phyloP scores from a whole-genome alignment of 2,888 invertebrate genomes.

The Slavum lentiscoides region DNA sequence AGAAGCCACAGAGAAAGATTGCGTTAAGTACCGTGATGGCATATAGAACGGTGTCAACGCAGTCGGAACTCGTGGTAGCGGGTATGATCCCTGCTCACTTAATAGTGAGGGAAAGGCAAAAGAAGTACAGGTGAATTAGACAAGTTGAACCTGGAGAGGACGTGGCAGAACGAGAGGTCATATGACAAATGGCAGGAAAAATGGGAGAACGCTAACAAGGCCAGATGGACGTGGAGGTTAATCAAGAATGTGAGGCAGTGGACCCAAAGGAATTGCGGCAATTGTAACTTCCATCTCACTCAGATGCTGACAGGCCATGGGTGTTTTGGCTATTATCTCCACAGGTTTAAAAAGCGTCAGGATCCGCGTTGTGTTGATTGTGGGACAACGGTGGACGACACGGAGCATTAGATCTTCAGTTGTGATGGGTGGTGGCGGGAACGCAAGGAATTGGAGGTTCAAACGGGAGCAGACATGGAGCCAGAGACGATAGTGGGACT shows the following conservation, averaged over 20 bases:
- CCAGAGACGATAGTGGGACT: too few species aligned
- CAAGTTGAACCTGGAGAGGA: background rate
- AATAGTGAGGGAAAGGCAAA: too few species aligned
- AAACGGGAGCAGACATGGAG: too few species aligned
- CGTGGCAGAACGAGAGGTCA: background rate
- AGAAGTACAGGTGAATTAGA: too few species aligned
- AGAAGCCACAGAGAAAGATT: background rate
- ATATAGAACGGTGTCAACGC: background rate
- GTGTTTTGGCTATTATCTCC: background rate
- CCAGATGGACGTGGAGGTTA: background rate
- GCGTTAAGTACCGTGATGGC: background rate
- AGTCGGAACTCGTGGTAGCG: too few species aligned
- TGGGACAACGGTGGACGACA: too few species aligned
- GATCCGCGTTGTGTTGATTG: background rate
- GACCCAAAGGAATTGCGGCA: background rate
- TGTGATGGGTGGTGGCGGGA: background rate
- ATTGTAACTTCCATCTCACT: background rate
- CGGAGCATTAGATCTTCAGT: background rate
- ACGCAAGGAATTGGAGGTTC: background rate
- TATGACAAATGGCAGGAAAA: background rate
- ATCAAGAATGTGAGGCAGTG: background rate
- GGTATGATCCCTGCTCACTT: too few species aligned
- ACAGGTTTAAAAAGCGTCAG: background rate
- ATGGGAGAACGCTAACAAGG: background rate
- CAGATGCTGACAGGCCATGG: too few species aligned